Evolutionary conservation across 2,797 vertebrate genomes (phyloP), one percentile per base, ranked within the genome.

Genomic region (Syngnathus acus): DNA sequence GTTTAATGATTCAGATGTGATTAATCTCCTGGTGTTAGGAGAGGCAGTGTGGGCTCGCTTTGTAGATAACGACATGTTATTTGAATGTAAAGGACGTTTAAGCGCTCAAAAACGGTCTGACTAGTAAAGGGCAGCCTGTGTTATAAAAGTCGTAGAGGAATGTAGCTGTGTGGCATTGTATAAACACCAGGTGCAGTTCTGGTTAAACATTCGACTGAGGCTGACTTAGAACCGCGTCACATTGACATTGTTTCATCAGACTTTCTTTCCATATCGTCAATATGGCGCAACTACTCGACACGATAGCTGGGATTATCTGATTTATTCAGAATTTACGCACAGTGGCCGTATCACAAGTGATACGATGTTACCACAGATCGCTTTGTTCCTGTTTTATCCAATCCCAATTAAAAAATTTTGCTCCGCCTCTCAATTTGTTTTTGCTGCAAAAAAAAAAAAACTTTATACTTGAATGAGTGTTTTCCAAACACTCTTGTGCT

Each of bases 1-100:
- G 71, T 70, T 84, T 88, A 83, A 87, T 86, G 86, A 89, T 87
- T 90, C 78, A 81, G 70, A 81, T 75, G 75, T 81, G 82, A 90
- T 87, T 88, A 86, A 86, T 90, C 73, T 76, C 81, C 73, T 81
- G 43, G 81, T 83, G 82, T 84, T 74, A 71, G 76, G 71, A 54
- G 16, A 73, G 67, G 57, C 64, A 3, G 57, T 71, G 57, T 51
- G 11, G 66, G 61, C 54, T 45, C 40, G 10, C 43, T 65, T 32
- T 26, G 51, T 67, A 70, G 72, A 78, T 78, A 82, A 78, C 74
- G 72, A 65, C 66, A 50, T 51, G 53, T 51, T 71, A 71, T 64
- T 69, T 40, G 39, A 66, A 67, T 68, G 47, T 64, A 66, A 71
- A 72, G 47, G 67, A 65, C 21, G 65, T 72, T 77, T 61, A n/a